Evolutionary conservation across 2,888 invertebrate genomes (phyloP).

Genomic region (Plutella xylostella): DNA sequence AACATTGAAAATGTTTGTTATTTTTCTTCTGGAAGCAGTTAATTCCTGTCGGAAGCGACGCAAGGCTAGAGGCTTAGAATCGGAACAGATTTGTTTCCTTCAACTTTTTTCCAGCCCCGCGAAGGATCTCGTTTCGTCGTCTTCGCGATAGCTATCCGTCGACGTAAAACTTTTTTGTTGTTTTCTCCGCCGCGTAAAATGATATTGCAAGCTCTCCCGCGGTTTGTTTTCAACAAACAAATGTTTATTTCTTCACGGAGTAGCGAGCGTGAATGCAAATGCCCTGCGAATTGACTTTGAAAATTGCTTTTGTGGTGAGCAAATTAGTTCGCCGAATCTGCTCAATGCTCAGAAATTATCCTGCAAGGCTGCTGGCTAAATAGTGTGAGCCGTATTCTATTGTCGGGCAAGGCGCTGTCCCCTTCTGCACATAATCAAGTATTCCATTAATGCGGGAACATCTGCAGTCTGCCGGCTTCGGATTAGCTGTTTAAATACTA

Average conservation of each 20-base stretch:
- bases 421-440: slow-evolving; percentile 2
- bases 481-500: slow-evolving; percentile 1
- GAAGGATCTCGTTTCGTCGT: too few relatives aligned
- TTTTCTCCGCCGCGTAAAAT: too few relatives aligned
- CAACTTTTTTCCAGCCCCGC: too few relatives aligned
- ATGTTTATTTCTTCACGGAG: not conserved
- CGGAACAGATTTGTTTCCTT: too few relatives aligned
- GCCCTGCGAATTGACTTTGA: too few relatives aligned
- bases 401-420: not conserved
- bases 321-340: not conserved
- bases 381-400: not conserved
- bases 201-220: not conserved
- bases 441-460: slow-evolving; percentile 4
- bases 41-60: too few relatives aligned
- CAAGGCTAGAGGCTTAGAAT: too few relatives aligned
- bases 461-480: not conserved
- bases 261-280: not conserved
- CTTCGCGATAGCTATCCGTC: too few relatives aligned
- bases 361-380: not conserved
- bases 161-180: too few relatives aligned
- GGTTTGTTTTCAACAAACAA: not conserved
- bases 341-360: not conserved
- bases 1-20: too few relatives aligned
- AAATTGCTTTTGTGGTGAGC: not conserved
- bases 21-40: too few relatives aligned